A percentile compares a stretch with the other conserved stretches of the same genome.
Evolutionary conservation across 2,888 invertebrate genomes (phyloP).

Genomic region (Adelphocoris suturalis): DNA sequence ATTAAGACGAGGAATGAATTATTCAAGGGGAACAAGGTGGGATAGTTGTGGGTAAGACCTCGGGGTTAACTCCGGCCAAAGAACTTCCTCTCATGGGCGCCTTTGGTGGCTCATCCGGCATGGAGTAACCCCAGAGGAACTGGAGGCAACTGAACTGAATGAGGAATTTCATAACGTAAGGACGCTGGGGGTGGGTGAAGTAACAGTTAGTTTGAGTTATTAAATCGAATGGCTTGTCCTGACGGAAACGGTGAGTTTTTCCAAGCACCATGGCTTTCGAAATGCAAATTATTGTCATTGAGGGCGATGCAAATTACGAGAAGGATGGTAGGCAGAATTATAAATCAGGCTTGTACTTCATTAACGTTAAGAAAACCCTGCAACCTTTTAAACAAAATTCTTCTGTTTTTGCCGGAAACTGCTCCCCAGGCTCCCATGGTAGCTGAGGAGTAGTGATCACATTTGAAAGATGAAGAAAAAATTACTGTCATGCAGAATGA

Average conservation of each 20-base stretch:
- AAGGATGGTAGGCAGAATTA: neutral
- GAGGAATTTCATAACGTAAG: neutral
- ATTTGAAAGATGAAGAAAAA: too few relatives aligned
- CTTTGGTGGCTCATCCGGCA: neutral
- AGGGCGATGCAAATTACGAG: neutral
- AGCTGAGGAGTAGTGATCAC: too few relatives aligned
- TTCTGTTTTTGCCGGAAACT: too few relatives aligned
- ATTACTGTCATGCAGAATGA: too few relatives aligned
- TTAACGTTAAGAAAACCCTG: too few relatives aligned
- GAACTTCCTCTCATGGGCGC: conserved; percentile 45
- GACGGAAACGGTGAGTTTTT: neutral
- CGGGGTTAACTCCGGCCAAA: conserved; percentile 15
- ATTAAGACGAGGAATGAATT: conserved; percentile 54
- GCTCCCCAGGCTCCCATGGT: too few relatives aligned
- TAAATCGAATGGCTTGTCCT: neutral
- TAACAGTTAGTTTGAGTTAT: neutral
- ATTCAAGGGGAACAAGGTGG: conserved; percentile 53
- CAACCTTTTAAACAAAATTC: too few relatives aligned
- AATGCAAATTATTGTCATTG: neutral
- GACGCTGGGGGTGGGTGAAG: neutral
- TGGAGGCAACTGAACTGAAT: neutral
- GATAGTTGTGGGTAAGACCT: conserved; percentile 46
- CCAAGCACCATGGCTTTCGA: neutral
- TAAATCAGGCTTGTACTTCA: too few relatives aligned
- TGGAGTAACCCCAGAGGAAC: conserved; percentile 11